phyloP scores from a whole-genome alignment of 1,140 invertebrate genomes.

The Ceratoteleas bidentatus region DNA sequence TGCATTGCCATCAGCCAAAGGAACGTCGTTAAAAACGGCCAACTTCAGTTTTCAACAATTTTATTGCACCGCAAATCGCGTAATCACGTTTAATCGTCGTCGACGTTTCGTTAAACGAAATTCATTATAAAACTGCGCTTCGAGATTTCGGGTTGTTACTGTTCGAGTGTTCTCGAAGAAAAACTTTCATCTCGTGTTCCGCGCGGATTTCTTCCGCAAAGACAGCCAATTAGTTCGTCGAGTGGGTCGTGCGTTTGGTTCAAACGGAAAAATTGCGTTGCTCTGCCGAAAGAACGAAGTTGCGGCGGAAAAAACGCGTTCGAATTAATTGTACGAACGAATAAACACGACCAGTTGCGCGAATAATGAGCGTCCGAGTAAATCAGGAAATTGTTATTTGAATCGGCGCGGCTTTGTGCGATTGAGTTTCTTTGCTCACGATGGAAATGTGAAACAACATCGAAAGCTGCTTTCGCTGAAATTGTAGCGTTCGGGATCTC shows the following conservation, averaged over 20 bases:
- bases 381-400: slow-evolving; percentile 37
- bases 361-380: slow-evolving; percentile 20
- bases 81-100: no score
- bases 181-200: no score
- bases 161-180: no score
- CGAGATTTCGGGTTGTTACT: no score
- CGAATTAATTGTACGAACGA: slow-evolving; percentile 31
- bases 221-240: no score
- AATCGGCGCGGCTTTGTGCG: slow-evolving; percentile 18
- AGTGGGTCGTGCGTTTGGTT: neutral
- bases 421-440: slow-evolving; percentile 27
- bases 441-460: slow-evolving; percentile 40
- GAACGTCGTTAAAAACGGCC: no score
- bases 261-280: slow-evolving; percentile 5
- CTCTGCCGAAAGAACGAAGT: neutral
- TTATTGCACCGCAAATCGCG: no score
- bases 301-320: slow-evolving; percentile 5
- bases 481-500: slow-evolving; percentile 33
- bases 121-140: no score
- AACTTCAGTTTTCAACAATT: no score
- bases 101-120: no score
- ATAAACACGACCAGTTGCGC: slow-evolving; percentile 30
- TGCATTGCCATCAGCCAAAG: no score
- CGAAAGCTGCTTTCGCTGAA: slow-evolving; percentile 40
- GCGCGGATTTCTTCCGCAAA: no score